Base-by-base conservation (phyloP, 2,113 vertebrate species). In the Percopsis transmontana region DNA sequence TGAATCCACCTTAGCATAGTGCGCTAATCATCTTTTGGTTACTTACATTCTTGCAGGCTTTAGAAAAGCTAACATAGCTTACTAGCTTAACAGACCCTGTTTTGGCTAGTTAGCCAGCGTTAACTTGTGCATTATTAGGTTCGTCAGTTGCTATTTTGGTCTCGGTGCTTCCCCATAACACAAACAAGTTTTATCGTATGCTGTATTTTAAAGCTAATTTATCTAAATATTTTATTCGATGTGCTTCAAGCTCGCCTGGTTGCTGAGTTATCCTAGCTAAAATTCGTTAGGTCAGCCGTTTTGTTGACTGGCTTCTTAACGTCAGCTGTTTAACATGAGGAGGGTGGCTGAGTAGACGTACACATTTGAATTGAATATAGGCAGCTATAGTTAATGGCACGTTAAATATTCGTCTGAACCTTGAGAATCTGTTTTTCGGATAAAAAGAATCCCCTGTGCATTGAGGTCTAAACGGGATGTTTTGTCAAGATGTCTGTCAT, bases 11-110 rank as follows among this genome's bases (percentile, higher is more conserved):
- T 42, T 50, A 16, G 52, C 41, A 9, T 24, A 13, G 55, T 64
- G 58, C 51, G 40, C 60, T 13, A 18, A 5, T 38, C 54, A 58
- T 24, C 41, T 71, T 20, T 75, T 57, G 39, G 19, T 27, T 55
- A 61, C 15, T 10, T 27, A 5, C 48, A 19, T 77, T 66, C 69
- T 68, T 67, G 68, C 59, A 82, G 58, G 21, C 58, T 10, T 1
- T 51, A 53, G 86, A 84, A 84, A 89, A 77, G 86, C 87, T 90
- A 90, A 78, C 61, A 41, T 5, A 20, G 80, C 86, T 67, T 65
- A 69, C 75, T 86, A 88, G 83, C 88, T 74, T 39, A 23, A 57
- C 50, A 47, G 77, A 16, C 27, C 69, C 40, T 60, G 64, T 41
- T 69, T 68, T 21, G 61, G 70, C 56, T 61, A 78, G 80, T 70